A percentile compares a stretch with the other conserved stretches of the same genome.
Conservation (phyloP, 2,113 vertebrate genomes). For the Ceyx margarethae region DNA sequence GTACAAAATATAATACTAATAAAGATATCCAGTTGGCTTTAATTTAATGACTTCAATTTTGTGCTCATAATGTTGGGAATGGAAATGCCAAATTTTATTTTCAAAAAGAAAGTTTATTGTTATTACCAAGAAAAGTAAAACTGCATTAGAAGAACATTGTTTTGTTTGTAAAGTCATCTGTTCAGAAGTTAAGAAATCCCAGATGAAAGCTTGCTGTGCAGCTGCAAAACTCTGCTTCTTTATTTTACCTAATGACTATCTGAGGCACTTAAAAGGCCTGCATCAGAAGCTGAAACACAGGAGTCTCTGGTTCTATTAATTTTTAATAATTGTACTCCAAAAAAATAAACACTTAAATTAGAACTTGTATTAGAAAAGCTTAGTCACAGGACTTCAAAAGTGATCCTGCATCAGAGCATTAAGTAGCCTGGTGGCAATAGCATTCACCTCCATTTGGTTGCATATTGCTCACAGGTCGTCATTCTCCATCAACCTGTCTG, state of each 20-base stretch:
- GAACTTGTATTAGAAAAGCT: background rate
- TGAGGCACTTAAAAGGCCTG: background rate
- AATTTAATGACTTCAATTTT: conserved; percentile 2
- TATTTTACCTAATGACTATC: conserved; percentile 1
- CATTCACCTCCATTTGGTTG: background rate
- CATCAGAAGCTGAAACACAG: background rate
- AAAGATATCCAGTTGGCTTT: background rate
- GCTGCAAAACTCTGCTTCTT: background rate
- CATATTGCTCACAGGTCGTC: background rate
- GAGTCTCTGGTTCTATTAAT: background rate
- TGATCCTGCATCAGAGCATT: background rate
- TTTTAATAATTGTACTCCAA: conserved; percentile 17
- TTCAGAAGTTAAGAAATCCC: conserved; percentile 18
- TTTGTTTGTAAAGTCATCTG: conserved; percentile 19
- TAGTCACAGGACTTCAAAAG: background rate
- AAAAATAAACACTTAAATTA: background rate
- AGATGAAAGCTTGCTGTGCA: conserved; percentile 9
- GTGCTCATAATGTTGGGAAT: background rate
- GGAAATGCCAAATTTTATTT: conserved; percentile 8
- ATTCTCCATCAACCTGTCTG: background rate
- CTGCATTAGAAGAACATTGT: background rate
- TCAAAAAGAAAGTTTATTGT: background rate
- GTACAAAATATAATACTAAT: background rate
- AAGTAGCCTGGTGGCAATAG: background rate
- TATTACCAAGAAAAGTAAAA: background rate